phyloP scores from a whole-genome alignment of 2,888 invertebrate species.

The Rotaria macrura region DNA sequence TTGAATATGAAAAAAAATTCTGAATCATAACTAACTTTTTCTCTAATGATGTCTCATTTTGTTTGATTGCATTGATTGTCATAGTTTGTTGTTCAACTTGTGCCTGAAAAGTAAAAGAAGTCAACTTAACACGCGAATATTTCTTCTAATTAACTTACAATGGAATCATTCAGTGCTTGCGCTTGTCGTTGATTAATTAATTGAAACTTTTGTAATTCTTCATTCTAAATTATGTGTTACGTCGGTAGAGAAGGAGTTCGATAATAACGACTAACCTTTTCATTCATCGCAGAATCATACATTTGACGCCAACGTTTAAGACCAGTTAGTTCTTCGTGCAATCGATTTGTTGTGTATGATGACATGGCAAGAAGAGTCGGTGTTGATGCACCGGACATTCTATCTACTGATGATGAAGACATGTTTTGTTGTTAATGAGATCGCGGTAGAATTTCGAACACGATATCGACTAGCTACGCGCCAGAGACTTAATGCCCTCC shows the following conservation, averaged over 20 bases:
- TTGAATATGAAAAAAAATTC: not conserved
- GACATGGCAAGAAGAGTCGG: not conserved
- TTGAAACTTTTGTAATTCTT: conserved; percentile 13
- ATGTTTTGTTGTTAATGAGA: not conserved
- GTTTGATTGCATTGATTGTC: not conserved
- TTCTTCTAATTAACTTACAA: not conserved
- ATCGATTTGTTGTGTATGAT: not conserved
- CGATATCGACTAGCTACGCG: not conserved
- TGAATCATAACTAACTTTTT: not conserved
- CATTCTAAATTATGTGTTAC: not conserved
- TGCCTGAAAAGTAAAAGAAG: not conserved
- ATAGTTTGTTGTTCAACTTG: conserved; percentile 14
- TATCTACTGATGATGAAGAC: not conserved
- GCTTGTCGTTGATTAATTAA: conserved; percentile 19
- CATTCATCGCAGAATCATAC: not conserved
- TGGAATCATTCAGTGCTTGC: not conserved
- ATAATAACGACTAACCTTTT: not conserved
- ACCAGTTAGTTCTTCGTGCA: not conserved
- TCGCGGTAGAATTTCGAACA: not conserved
- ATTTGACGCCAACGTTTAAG: conserved; percentile 7
- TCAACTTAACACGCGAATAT: not conserved
- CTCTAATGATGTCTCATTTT: not conserved
- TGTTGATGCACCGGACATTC: not conserved
- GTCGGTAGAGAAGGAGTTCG: too few species aligned
- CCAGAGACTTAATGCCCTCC: not conserved